Conservation (phyloP, 2,797 vertebrate genomes). For the Coendou prehensilis region DNA sequence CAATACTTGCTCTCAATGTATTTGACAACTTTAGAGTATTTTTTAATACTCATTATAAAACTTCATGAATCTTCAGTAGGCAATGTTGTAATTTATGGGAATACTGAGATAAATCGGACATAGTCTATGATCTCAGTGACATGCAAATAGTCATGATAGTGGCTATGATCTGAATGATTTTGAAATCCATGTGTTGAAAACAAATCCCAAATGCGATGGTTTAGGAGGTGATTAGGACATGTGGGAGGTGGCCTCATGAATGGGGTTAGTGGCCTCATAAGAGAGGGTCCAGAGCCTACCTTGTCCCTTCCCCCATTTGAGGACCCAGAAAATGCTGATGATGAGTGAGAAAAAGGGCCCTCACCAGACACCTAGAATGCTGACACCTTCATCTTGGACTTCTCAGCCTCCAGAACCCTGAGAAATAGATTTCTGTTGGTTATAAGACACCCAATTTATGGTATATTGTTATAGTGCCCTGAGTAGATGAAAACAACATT, state of each 20-base stretch:
- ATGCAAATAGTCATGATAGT: background rate
- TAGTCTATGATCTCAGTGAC: background rate
- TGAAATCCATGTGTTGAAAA: background rate
- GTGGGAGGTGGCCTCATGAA: no score
- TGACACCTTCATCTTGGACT: background rate
- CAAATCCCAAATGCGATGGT: background rate
- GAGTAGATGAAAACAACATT: background rate
- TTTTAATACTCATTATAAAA: slow-evolving; percentile 32
- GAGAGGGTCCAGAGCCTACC: background rate
- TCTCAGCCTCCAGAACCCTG: background rate
- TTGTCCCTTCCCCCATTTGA: background rate
- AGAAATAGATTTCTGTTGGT: background rate
- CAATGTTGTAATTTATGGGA: background rate
- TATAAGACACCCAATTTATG: background rate
- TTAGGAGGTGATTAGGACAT: background rate
- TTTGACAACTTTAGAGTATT: slow-evolving; percentile 7
- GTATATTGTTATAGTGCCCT: background rate
- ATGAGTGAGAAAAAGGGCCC: background rate
- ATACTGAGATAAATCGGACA: background rate
- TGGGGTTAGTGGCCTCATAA: no score
- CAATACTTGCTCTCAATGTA: slow-evolving; percentile 3
- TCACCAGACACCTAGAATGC: background rate
- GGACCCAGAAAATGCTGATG: background rate
- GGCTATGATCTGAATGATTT: background rate
- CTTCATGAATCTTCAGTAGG: background rate